These are phyloP conservation scores for Drosophila serrata DNA, from an alignment of 1,140 invertebrate genomes.

Conservation along the genomic window DNA sequence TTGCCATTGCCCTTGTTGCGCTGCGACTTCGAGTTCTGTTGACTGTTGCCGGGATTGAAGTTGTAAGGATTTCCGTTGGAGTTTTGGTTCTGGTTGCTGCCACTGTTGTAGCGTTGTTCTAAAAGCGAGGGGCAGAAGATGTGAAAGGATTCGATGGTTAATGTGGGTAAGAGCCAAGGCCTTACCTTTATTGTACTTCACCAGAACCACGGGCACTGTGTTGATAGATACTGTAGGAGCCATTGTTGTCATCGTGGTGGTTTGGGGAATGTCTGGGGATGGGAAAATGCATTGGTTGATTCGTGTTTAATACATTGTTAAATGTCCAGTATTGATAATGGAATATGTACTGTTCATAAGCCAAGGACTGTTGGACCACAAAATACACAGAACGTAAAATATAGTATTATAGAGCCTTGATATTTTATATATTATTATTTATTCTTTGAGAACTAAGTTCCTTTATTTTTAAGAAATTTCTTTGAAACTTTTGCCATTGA, in stretches of 20 bases:
- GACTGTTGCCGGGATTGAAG: constrained; percentile 44
- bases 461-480: too few relatives aligned
- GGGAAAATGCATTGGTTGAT: background rate
- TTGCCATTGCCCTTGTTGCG: constrained; percentile 64
- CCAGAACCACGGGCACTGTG: constrained; percentile 70
- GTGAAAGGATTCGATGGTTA: background rate
- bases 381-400: too few relatives aligned
- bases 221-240: constrained; percentile 76
- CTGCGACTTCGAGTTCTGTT: constrained; percentile 68
- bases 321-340: background rate
- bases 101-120: constrained; percentile 81
- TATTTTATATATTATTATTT: too few relatives aligned
- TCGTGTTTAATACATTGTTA: background rate
- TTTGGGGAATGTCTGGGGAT: constrained; percentile 78
- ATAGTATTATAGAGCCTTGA: too few relatives aligned
- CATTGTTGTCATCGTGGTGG: constrained; percentile 82
- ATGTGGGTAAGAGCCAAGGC: background rate
- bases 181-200: constrained; percentile 80
- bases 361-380: too few relatives aligned
- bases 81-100: constrained; percentile 63
- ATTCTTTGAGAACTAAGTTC: too few relatives aligned
- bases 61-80: constrained; percentile 48
- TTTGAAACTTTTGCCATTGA: too few relatives aligned
- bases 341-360: background rate
- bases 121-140: background rate